Evolutionary conservation across 1,140 invertebrate species (phyloP).

Genomic region (Mamestra configurata): DNA sequence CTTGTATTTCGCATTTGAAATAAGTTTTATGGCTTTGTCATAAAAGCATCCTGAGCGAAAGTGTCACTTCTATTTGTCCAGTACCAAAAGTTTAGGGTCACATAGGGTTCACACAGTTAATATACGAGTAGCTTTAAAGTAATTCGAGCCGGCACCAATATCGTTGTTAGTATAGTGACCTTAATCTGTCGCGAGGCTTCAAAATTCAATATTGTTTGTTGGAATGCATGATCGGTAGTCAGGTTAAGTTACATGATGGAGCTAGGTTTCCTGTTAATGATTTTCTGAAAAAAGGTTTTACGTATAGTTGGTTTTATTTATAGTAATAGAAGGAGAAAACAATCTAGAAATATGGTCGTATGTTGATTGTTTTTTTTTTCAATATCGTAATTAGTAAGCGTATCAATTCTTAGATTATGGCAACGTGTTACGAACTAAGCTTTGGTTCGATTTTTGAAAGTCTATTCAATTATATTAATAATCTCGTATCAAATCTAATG

Average conservation of each 20-base stretch:
- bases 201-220: conserved; percentile 43
- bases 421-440: too few relatives aligned
- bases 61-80: background rate
- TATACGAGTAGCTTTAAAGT: conserved; percentile 2
- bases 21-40: background rate
- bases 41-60: background rate
- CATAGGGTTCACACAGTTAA: background rate
- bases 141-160: background rate
- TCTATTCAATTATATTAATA: background rate
- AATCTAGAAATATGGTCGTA: too few relatives aligned
- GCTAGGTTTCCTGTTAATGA: too few relatives aligned
- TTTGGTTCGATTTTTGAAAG: background rate
- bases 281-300: too few relatives aligned
- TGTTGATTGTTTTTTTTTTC: too few relatives aligned
- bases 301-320: background rate
- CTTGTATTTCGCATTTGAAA: background rate
- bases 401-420: too few relatives aligned
- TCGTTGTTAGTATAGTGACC: background rate
- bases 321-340: too few relatives aligned
- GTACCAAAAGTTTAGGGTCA: background rate
- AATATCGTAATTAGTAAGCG: too few relatives aligned
- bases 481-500: too few relatives aligned
- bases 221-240: background rate
- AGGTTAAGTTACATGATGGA: background rate
- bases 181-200: conserved; percentile 42